These are phyloP conservation scores for Andrena minutula DNA, from an alignment of 2,888 invertebrate genomes.

Conservation along the genomic window DNA sequence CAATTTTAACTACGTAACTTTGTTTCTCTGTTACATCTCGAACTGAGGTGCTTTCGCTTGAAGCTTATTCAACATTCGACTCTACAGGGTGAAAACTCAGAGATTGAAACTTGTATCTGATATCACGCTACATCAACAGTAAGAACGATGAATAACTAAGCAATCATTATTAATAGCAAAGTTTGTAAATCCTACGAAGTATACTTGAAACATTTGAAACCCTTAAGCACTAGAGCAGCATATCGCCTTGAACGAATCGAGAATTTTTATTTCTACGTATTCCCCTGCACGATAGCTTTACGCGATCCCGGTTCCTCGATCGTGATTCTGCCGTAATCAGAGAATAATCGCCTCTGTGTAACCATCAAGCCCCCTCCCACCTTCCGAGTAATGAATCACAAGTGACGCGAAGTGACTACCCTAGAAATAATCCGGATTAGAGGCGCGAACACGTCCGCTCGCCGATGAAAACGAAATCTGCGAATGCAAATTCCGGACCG, in stretches of 20 bases:
- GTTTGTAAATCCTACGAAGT: background rate
- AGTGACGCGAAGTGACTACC: conserved; percentile 54
- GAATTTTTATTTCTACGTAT: background rate
- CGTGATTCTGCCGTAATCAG: conserved; percentile 39
- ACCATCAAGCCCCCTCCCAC: conserved; percentile 18
- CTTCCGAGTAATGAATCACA: conserved; percentile 63
- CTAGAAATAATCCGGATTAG: conserved; percentile 70
- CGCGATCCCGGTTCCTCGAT: background rate
- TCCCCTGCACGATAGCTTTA: background rate
- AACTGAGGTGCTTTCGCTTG: conserved; percentile 4
- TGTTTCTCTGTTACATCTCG: background rate
- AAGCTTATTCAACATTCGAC: background rate
- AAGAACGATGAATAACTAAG: background rate
- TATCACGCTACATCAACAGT: background rate
- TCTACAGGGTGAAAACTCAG: background rate
- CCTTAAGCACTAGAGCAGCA: background rate
- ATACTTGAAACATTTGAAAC: background rate
- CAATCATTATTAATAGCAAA: background rate
- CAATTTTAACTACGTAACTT: conserved; percentile 48
- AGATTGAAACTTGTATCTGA: conserved; percentile 4
- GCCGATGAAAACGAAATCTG: conserved; percentile 76
- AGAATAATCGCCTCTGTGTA: conserved; percentile 51
- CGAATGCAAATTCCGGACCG: conserved; percentile 82
- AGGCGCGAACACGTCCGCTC: conserved; percentile 58
- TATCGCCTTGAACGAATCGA: background rate